phyloP scores from a whole-genome alignment of 1,140 invertebrate genomes.

The Papilio xuthus region DNA sequence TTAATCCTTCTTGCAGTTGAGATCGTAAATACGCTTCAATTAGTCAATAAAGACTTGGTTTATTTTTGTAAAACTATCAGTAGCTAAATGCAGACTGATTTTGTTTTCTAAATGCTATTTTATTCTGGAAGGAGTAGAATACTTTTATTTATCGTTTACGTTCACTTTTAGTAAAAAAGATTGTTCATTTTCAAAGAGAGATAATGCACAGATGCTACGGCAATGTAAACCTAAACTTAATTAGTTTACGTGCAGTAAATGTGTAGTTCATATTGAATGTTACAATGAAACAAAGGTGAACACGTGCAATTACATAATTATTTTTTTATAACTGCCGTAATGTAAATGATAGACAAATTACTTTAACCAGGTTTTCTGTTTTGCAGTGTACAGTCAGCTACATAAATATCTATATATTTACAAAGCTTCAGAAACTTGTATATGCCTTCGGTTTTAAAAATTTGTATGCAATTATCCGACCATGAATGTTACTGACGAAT shows the following conservation, averaged over 20 bases:
- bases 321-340: neutral
- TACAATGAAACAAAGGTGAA: neutral
- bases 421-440: no score
- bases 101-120: conserved; percentile 59
- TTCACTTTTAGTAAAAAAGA: neutral
- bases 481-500: no score
- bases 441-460: no score
- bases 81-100: conserved; percentile 53
- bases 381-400: no score
- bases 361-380: neutral
- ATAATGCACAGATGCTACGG: no score
- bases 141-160: neutral
- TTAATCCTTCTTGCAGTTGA: conserved; percentile 57
- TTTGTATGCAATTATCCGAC: no score
- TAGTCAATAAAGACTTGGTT: conserved; percentile 63
- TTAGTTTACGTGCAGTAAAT: no score
- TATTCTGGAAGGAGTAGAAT: conserved; percentile 50
- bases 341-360: neutral
- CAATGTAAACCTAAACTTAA: no score
- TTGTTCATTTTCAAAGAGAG: neutral
- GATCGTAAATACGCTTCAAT: conserved; percentile 72
- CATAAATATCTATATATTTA: no score
- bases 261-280: neutral
- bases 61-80: conserved; percentile 53
- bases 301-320: neutral